phyloP scores from a whole-genome alignment of 2,113 vertebrate genomes.

The Aegotheles bennettii region DNA sequence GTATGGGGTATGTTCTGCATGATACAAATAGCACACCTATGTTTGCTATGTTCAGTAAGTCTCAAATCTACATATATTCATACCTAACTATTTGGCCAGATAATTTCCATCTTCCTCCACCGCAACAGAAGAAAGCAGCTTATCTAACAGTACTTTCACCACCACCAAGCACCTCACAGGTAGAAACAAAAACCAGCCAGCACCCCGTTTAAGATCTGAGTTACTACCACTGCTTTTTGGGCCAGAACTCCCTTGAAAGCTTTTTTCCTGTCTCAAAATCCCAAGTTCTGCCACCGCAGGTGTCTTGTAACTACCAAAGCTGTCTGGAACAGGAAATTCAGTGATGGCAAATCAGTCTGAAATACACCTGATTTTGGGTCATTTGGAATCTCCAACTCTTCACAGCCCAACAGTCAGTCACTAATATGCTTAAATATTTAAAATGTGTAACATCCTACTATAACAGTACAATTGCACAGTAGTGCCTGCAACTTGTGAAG shows the following conservation, averaged over 20 bases:
- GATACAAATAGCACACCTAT: constrained; percentile 55
- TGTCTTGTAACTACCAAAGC: background rate
- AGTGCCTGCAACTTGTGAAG: background rate
- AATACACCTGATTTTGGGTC: background rate
- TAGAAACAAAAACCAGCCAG: constrained; percentile 19
- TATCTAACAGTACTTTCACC: constrained; percentile 23
- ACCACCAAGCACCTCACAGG: constrained; percentile 16
- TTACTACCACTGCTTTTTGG: background rate
- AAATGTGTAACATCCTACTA: background rate
- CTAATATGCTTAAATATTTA: background rate
- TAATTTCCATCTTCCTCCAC: constrained; percentile 36
- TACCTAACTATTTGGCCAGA: constrained; percentile 53
- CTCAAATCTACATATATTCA: constrained; percentile 46
- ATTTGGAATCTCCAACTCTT: constrained; percentile 10
- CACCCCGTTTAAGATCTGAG: background rate
- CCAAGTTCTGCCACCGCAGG: background rate
- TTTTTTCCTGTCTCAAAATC: background rate
- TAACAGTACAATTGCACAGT: background rate
- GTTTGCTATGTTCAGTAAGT: constrained; percentile 45
- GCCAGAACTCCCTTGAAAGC: background rate
- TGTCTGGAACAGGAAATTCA: background rate
- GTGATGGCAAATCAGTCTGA: background rate
- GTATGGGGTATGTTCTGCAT: constrained; percentile 42
- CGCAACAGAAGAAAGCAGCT: constrained; percentile 53
- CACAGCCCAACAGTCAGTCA: background rate